phyloP scores from a whole-genome alignment of 2,888 invertebrate genomes.

The Spatulosminthurus flaviceps region DNA sequence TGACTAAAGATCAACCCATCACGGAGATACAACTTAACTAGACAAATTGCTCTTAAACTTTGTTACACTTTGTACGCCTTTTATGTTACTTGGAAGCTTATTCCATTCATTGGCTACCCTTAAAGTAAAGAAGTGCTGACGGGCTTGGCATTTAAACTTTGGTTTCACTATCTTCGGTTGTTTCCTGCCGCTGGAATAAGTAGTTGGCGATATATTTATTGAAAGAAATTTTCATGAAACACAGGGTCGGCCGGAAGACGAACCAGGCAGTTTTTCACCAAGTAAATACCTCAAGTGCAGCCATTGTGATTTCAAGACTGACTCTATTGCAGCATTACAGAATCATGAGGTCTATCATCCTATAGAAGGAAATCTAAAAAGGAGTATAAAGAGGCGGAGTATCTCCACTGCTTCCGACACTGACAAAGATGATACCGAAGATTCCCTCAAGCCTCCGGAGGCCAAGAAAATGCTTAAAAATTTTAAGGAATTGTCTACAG shows the following conservation, averaged over 20 bases:
- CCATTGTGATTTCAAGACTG: constrained; percentile 36
- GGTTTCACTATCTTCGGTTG: too few relatives aligned
- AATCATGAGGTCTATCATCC: constrained; percentile 24
- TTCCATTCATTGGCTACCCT: too few relatives aligned
- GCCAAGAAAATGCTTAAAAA: constrained; percentile 25
- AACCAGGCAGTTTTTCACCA: not conserved
- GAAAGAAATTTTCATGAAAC: constrained; percentile 27
- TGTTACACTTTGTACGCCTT: too few relatives aligned
- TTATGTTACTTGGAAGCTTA: too few relatives aligned
- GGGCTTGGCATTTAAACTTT: too few relatives aligned
- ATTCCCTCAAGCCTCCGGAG: not conserved
- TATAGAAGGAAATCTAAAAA: not conserved
- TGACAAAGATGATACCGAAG: constrained; percentile 25
- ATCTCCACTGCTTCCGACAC: constrained; percentile 32
- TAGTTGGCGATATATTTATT: too few relatives aligned
- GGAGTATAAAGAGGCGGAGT: constrained; percentile 27
- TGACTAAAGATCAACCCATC: too few relatives aligned
- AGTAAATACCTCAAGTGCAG: constrained; percentile 30
- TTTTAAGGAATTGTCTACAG: constrained; percentile 27
- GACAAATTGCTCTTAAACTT: too few relatives aligned
- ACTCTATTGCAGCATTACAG: constrained; percentile 18
- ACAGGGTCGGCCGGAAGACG: constrained; percentile 21
- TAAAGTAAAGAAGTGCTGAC: too few relatives aligned
- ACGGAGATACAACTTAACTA: too few relatives aligned
- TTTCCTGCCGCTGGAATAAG: too few relatives aligned